Evolutionary conservation across 92 coral and sea anemone genomes (phyloP).

Genomic region (Epizoanthus scotinus): DNA sequence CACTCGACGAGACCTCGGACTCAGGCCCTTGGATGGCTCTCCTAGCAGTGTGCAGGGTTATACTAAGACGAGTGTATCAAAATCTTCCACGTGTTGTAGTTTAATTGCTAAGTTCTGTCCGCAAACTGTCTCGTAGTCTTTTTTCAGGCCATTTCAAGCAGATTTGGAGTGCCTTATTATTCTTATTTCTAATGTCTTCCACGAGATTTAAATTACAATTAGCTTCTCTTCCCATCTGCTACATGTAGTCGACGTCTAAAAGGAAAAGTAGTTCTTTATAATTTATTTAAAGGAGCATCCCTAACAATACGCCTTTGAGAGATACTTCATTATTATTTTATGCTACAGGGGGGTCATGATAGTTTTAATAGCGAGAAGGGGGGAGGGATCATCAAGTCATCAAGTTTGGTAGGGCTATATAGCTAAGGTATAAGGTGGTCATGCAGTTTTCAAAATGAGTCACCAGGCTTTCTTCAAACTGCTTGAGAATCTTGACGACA

Average conservation of each 20-base stretch:
- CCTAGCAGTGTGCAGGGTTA: neutral
- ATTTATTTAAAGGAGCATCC: neutral
- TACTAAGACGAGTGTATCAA: neutral
- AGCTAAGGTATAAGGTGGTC: no score
- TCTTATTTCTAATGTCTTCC: neutral
- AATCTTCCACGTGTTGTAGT: constrained; percentile 47
- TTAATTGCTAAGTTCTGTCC: constrained; percentile 65
- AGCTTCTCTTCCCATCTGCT: neutral
- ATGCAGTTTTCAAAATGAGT: no score
- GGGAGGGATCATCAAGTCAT: no score
- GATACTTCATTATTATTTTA: neutral
- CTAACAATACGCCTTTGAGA: neutral
- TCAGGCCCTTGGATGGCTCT: constrained; percentile 37
- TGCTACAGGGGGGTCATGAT: no score
- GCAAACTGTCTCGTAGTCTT: constrained; percentile 50
- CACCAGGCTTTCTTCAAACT: no score
- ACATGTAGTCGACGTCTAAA: neutral
- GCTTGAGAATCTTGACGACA: no score
- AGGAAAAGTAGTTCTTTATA: neutral
- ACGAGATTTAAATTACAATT: neutral
- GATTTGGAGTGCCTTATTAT: neutral
- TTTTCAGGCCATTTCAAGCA: neutral
- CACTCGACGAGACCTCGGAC: constrained; percentile 32
- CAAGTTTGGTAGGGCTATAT: no score
- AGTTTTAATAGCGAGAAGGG: no score